Evolutionary conservation across 2,888 invertebrate genomes (phyloP), one percentile per base, ranked within the genome.

Genomic region (Orthosia cruda): DNA sequence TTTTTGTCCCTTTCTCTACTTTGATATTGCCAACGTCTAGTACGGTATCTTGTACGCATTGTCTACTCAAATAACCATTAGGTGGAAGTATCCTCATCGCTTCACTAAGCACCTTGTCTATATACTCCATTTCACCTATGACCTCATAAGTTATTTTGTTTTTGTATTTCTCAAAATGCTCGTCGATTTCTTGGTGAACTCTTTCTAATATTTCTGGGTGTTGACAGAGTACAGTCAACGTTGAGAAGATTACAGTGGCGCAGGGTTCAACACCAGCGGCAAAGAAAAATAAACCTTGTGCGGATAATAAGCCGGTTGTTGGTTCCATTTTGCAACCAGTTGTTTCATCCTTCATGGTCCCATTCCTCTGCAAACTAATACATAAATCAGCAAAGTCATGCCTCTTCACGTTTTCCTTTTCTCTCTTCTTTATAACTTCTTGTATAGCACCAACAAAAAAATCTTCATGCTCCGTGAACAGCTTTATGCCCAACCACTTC

Each of bases 211-310:
- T 84, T 7, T 92, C 89, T 11, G 91, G 90, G 71, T 93, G 85
- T 11, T 88, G 83, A 3, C 94, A 93, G 0, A 95, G 81, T 71
- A 92, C 89, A 57, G 89, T 86, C 7, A 93, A 78, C 1, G 89
- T 84, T 4, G 86, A 88, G 58, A 91, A 92, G 54, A 82, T 82
- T 0, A 54, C 68, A n/a, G 52, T 66, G 0, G 80, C 74, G 18
- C 62, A 67, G 92, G 94, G 93, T 63, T 95, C 94, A 7, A 93
- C 94, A 0, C 95, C 95, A 32, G 94, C 95, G 47, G 78, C 20
- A 20, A 84, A 80, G n/a, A 83, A 84, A 50, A 84, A 83, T 11
- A 77, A 92, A 69, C 77, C 84, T 20, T 85, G 81, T 15, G 84
- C 84, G 18, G 84, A 59, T 32, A 85, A 59, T 9, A 82, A n/a